A percentile compares a stretch with the other conserved stretches of the same genome.
Evolutionary conservation across 2,888 invertebrate species (phyloP).

Genomic region (Cosmopolites sordidus): DNA sequence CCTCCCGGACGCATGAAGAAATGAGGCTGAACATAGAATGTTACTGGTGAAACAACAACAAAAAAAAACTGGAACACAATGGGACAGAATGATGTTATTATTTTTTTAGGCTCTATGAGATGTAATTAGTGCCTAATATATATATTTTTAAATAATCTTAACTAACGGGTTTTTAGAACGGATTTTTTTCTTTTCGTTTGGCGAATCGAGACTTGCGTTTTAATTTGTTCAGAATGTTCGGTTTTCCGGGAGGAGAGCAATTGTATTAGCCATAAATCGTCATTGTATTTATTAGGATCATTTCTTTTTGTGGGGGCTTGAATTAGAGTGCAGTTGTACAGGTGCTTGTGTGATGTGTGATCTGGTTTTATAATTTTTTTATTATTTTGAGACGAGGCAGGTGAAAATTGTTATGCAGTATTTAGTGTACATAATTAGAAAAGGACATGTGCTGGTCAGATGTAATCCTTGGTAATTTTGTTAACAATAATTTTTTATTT

Average conservation of each 20-base stretch:
- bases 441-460: no score
- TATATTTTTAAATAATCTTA: constrained; percentile 4
- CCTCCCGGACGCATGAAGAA: constrained; percentile 46
- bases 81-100: no score
- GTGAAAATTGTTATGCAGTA: not conserved
- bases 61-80: no score
- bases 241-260: no score
- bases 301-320: no score
- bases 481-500: no score
- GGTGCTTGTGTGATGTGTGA: not conserved
- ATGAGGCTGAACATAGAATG: constrained; percentile 30
- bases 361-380: no score
- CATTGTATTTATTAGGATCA: not conserved
- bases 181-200: not conserved
- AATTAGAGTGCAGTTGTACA: not conserved
- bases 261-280: not conserved
- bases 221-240: not conserved
- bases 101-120: no score
- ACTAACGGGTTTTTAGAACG: not conserved
- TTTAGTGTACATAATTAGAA: no score
- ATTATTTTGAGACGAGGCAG: not conserved
- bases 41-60: no score
- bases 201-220: not conserved
- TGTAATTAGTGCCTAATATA: not conserved
- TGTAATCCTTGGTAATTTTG: no score